These are phyloP conservation scores for Mythimna pallens DNA, from an alignment of 2,888 invertebrate genomes.

Conservation along the genomic window DNA sequence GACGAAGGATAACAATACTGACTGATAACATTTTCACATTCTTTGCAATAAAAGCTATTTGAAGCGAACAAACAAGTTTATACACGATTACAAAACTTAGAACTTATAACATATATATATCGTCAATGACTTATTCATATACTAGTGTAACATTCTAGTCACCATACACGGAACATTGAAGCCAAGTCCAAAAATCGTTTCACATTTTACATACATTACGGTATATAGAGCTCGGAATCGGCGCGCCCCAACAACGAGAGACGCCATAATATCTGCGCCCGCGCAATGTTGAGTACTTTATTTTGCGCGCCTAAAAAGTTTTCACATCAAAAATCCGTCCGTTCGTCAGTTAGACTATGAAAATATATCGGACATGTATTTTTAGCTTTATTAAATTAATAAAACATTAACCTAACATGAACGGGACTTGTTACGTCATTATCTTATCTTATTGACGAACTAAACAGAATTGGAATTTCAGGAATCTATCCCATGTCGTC, in stretches of 20 bases:
- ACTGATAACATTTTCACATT: slow-evolving; percentile 22
- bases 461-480: no score
- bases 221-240: not conserved
- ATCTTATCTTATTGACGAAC: no score
- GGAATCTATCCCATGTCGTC: not conserved
- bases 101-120: slow-evolving; percentile 26
- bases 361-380: no score
- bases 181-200: slow-evolving; percentile 46
- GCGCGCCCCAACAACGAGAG: no score
- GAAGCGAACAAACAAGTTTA: slow-evolving; percentile 57
- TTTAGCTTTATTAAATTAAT: no score
- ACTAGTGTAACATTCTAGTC: slow-evolving; percentile 45
- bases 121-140: slow-evolving; percentile 26
- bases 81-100: slow-evolving; percentile 22
- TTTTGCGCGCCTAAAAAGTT: no score
- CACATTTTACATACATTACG: slow-evolving; percentile 53
- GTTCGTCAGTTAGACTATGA: no score
- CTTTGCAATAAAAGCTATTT: slow-evolving; percentile 32
- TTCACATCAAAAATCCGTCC: no score
- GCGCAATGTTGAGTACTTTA: no score
- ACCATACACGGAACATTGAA: slow-evolving; percentile 59
- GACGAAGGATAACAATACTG: slow-evolving; percentile 1
- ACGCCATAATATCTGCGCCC: not conserved
- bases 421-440: no score
- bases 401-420: no score